Conservation (phyloP, 2,797 vertebrate species). For the Microctenopoma stevenorrisi region DNA sequence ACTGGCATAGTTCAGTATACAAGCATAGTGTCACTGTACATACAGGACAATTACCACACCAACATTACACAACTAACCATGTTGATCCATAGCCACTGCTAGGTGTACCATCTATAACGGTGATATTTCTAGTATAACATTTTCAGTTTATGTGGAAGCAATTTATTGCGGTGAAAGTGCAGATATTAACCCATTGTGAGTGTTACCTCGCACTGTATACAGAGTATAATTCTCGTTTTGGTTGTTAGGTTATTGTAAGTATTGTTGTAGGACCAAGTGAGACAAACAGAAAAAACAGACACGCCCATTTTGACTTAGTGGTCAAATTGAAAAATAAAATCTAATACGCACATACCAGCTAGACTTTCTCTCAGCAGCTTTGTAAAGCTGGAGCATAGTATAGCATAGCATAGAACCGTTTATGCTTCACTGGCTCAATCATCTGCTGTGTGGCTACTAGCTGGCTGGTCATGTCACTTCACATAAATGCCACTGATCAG, state of each 20-base stretch:
- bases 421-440: neutral
- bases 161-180: neutral
- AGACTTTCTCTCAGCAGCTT: neutral
- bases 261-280: too few species aligned
- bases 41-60: conserved; percentile 18
- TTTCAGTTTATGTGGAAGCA: neutral
- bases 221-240: too few species aligned
- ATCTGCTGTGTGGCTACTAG: conserved; percentile 2
- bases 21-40: conserved; percentile 39
- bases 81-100: neutral
- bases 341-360: neutral
- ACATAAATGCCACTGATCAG: neutral
- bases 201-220: neutral
- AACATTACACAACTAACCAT: conserved; percentile 3
- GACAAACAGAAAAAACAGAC: too few species aligned
- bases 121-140: neutral
- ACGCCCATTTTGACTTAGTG: too few species aligned
- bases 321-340: too few species aligned
- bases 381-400: too few species aligned
- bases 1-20: conserved; percentile 44
- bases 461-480: neutral
- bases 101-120: too few species aligned
- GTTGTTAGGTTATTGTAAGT: too few species aligned
- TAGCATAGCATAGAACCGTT: neutral
- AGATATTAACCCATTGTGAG: neutral